Evolutionary conservation across 2,888 invertebrate species (phyloP).

Genomic region (Panopea generosa): DNA sequence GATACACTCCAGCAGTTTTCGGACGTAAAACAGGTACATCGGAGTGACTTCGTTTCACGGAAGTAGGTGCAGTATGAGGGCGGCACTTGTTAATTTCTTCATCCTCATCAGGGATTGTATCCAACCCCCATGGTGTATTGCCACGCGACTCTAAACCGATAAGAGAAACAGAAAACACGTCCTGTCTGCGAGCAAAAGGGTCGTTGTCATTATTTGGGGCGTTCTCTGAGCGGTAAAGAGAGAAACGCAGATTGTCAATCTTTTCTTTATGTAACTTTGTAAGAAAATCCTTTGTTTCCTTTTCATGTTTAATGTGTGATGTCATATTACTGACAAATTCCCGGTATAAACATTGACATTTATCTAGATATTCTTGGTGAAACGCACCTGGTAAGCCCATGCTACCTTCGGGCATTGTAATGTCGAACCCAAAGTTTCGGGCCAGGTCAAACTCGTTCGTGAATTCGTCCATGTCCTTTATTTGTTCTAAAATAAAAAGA

Average conservation of each 20-base stretch:
- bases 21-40: slow-evolving; percentile 37
- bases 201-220: slow-evolving; percentile 31
- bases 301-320: slow-evolving; percentile 68
- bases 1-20: slow-evolving; percentile 38
- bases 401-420: slow-evolving; percentile 72
- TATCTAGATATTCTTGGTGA: slow-evolving; percentile 68
- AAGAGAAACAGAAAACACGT: slow-evolving; percentile 34
- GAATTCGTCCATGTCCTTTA: slow-evolving; percentile 28
- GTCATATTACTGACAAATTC: slow-evolving; percentile 73
- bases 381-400: slow-evolving; percentile 70
- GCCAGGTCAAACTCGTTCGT: slow-evolving; percentile 61
- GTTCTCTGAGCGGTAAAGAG: slow-evolving; percentile 59
- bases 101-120: slow-evolving; percentile 56
- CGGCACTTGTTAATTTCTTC: slow-evolving; percentile 28
- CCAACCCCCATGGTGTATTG: slow-evolving; percentile 61
- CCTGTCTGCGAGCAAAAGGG: slow-evolving; percentile 40
- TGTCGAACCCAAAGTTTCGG: slow-evolving; percentile 74
- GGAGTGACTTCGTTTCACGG: slow-evolving; percentile 21
- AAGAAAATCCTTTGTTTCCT: slow-evolving; percentile 56
- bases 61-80: slow-evolving; percentile 53
- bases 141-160: slow-evolving; percentile 38
- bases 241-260: slow-evolving; percentile 59
- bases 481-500: too few relatives aligned
- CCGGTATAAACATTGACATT: slow-evolving; percentile 68
- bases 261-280: slow-evolving; percentile 60